Evolutionary conservation across 1,140 invertebrate species (phyloP), one percentile per base, ranked within the genome.

Genomic region (Euura lappo): DNA sequence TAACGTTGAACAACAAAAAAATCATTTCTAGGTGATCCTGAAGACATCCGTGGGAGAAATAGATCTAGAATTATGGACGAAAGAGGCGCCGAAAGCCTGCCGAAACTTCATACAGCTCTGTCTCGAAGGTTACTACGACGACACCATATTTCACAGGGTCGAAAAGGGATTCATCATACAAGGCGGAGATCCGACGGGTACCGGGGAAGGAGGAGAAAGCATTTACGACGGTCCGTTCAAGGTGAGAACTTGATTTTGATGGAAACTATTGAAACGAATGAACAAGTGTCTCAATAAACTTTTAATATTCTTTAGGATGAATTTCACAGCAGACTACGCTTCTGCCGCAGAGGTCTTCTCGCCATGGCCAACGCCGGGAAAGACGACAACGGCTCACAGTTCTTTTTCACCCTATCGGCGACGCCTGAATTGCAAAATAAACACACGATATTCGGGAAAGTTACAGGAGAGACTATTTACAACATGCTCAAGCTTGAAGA

Each of bases 361-460:
- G 87, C 87, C 11, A 95, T 95, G 93, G 95, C 95, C 1, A 95
- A 95, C 89, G 90, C 91, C 73, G 96, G 94, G 0, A 96, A 95
- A 81, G 93, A 99, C 88, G 96, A 99, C 81, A 99, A 99, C 89
- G 95, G 92, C 4, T 99, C 97, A 42, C 98, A 99, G 85, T 99
- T 99, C 85, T 99, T 99, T 86, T 98, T 99, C 78, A 99, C 98
- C 0, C 89, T 99, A 51, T 96, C 88, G 0, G 80, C 93, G 0
- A 93, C 96, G n/a, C 95, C 95, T 11, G 98, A 99, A 81, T 89
- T 99, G 28, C 94, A 98, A 83, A 97, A 97, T 78, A 99, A 99
- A 85, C 97, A 99, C 84, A 99, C 98, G 0, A 95, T 99, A 73
- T 99, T 99, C 90, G 99, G 96, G 45, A 99, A 99, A 90, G 94